A percentile compares a stretch with the other conserved stretches of the same genome.
phyloP scores from a whole-genome alignment of 2,797 vertebrate species.

The Halcyon chelicuti region DNA sequence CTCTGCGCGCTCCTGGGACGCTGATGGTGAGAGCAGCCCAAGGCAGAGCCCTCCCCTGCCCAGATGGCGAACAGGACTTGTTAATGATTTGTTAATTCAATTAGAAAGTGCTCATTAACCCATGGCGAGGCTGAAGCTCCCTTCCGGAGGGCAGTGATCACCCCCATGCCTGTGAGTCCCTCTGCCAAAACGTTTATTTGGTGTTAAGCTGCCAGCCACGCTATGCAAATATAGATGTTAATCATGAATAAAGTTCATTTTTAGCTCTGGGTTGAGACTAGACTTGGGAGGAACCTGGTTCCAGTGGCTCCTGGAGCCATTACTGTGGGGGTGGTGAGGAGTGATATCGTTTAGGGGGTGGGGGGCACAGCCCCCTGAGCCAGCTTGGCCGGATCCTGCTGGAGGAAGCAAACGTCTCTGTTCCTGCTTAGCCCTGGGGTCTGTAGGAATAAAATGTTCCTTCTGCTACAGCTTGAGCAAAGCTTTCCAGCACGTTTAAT shows the following conservation, averaged over 20 bases:
- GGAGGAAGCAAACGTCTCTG: not conserved
- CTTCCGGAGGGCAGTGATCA: slow-evolving; percentile 26
- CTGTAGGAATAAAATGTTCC: not conserved
- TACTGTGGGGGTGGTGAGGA: not conserved
- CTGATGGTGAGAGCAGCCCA: slow-evolving; percentile 7
- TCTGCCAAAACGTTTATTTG: slow-evolving; percentile 53
- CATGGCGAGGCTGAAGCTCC: not conserved
- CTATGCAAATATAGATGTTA: slow-evolving; percentile 49
- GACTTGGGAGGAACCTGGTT: not conserved
- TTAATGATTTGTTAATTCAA: slow-evolving; percentile 62
- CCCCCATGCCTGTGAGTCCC: not conserved
- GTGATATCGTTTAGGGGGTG: not conserved
- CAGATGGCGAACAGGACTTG: not conserved
- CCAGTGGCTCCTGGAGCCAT: no score
- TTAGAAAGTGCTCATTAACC: slow-evolving; percentile 6
- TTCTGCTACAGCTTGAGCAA: not conserved
- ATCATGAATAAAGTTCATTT: slow-evolving; percentile 27
- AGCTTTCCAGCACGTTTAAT: not conserved
- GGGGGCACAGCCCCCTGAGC: not conserved
- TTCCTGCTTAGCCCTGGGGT: not conserved
- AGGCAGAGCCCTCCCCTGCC: not conserved
- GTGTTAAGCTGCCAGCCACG: slow-evolving; percentile 55
- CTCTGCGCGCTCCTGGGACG: not conserved
- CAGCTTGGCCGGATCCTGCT: not conserved
- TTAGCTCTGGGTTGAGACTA: slow-evolving; percentile 9